Evolutionary conservation across 2,888 invertebrate species (phyloP).

Genomic region (Ecdyonurus torrentis): DNA sequence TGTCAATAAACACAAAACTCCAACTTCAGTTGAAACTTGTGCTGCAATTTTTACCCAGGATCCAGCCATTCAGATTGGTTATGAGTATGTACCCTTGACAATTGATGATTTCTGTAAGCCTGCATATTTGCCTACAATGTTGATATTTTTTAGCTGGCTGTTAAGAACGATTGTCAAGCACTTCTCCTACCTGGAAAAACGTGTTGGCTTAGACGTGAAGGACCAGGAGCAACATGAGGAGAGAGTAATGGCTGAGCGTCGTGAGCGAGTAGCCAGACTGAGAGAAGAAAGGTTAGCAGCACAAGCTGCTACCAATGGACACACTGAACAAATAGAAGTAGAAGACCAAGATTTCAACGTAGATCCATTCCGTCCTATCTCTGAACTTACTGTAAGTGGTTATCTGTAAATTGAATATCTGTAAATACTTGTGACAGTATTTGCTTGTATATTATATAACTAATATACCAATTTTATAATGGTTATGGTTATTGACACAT

Average conservation of each 20-base stretch:
- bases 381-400: not conserved
- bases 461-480: no score
- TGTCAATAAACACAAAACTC: slow-evolving; percentile 60
- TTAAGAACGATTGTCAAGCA: slow-evolving; percentile 48
- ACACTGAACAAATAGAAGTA: not conserved
- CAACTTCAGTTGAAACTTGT: slow-evolving; percentile 65
- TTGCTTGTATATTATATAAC: no score
- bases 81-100: slow-evolving; percentile 24
- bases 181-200: slow-evolving; percentile 41
- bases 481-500: no score
- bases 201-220: slow-evolving; percentile 43
- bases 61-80: slow-evolving; percentile 46
- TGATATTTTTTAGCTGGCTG: slow-evolving; percentile 33
- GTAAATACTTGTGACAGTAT: no score
- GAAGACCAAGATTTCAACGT: not conserved
- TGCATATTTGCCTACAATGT: not conserved
- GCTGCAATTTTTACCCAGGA: slow-evolving; percentile 35
- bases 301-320: not conserved
- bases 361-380: slow-evolving; percentile 1
- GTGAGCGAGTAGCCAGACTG: not conserved
- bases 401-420: no score
- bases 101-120: not conserved
- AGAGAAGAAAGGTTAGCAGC: not conserved
- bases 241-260: slow-evolving; percentile 31
- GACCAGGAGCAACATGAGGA: slow-evolving; percentile 30